Conservation (phyloP, 2,113 vertebrate genomes). For the Semicossyphus pulcher region DNA sequence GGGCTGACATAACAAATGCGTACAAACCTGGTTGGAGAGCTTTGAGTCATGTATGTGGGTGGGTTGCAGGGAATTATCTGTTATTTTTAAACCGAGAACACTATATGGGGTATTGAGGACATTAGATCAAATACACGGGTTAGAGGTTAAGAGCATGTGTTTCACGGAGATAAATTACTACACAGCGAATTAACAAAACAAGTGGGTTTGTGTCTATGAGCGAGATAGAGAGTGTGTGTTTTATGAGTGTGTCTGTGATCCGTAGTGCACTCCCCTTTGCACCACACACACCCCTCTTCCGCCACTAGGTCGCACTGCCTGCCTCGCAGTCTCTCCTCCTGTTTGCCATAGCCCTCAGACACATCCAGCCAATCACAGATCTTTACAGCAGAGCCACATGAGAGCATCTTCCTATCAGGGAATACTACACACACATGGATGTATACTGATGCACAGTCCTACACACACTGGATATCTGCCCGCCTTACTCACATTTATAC, state of each 20-base stretch:
- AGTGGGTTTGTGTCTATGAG: slow-evolving; percentile 33
- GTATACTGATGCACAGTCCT: slow-evolving; percentile 30
- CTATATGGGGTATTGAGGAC: slow-evolving; percentile 45
- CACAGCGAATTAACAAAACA: slow-evolving; percentile 37
- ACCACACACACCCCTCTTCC: slow-evolving; percentile 58
- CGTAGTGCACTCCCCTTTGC: slow-evolving; percentile 27
- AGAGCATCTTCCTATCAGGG: slow-evolving; percentile 64
- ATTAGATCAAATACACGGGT: slow-evolving; percentile 62
- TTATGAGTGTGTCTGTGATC: slow-evolving; percentile 18
- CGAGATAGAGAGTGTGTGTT: slow-evolving; percentile 22
- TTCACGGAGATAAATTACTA: slow-evolving; percentile 65
- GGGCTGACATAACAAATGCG: slow-evolving; percentile 50
- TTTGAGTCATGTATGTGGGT: slow-evolving; percentile 58
- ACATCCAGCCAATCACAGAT: slow-evolving; percentile 61
- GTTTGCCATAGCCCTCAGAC: slow-evolving; percentile 46
- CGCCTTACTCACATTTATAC: slow-evolving; percentile 60
- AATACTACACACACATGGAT: slow-evolving; percentile 53
- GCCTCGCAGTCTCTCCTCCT: slow-evolving; percentile 62
- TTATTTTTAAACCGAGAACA: slow-evolving; percentile 73
- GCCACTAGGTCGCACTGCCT: slow-evolving; percentile 84
- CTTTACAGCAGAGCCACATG: slow-evolving; percentile 46
- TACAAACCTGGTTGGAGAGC: slow-evolving; percentile 54
- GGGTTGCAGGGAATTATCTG: slow-evolving; percentile 56
- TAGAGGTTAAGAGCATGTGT: slow-evolving; percentile 62
- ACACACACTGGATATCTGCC: slow-evolving; percentile 62